Evolutionary conservation across 2,888 invertebrate species (phyloP), one percentile per base, ranked within the genome.

Genomic region (Phytoseiulus persimilis): DNA sequence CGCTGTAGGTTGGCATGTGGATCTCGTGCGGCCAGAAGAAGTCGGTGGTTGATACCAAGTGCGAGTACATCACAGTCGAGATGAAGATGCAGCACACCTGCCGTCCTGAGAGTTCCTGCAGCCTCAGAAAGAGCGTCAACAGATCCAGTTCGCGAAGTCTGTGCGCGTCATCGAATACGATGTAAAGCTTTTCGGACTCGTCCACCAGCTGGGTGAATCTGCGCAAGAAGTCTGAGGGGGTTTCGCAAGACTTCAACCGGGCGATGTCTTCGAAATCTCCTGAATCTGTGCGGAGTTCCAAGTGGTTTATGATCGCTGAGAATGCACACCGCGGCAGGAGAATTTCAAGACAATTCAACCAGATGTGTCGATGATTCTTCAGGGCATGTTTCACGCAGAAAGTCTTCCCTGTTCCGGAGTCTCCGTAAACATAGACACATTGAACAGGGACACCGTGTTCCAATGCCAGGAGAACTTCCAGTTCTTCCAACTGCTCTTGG

Each of bases 321-420:
- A 87, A 87, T 0, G 45, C 87, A 33, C 39, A 87, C 14, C 87
- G 87, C n/a, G 87, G 39, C 33, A 39, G 32, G 0, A 87, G 39
- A 39, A 87, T n/a, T n/a, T 87, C 87, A 28, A 87, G 28, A 87
- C 87, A 87, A 94, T 92, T 97, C 96, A 91, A 95, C 95, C 91
- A 97, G 93, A 90, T 96, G 95, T 93, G 95, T 95, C 14, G 94
- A 93, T 18, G 95, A 94, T 92, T 96, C 83, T 93, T 92, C 3
- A 97, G 92, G 23, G 96, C 93, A 18, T 94, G 93, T 90, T 94
- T 94, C 5, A 95, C 92, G 90, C 96, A 94, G 31, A 95, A 92
- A n/a, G 95, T 95, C 94, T 97, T 97, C 45, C 97, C 97, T 32
- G 96, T 96, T 23, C 96, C 95, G 91, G 96, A 95, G 92, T 95